Percentiles rank a stretch among this genome's conserved stretches.
phyloP scores from a whole-genome alignment of 2,888 invertebrate species.

The Serripes groenlandicus region DNA sequence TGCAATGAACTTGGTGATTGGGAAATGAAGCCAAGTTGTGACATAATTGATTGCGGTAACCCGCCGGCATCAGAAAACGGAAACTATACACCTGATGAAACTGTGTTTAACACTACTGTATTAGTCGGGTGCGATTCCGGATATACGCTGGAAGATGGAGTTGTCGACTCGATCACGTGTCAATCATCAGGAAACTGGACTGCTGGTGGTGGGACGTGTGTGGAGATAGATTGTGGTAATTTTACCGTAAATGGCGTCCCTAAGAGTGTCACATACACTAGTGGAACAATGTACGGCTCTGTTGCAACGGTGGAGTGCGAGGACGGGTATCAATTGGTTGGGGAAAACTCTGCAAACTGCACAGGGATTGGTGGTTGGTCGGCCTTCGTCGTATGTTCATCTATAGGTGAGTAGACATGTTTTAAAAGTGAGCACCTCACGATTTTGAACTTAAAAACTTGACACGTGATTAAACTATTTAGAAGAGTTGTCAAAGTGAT shows the following conservation, averaged over 20 bases:
- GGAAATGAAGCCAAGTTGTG: background rate
- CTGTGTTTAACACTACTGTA: slow-evolving; percentile 2
- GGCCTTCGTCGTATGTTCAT: background rate
- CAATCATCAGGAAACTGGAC: slow-evolving; percentile 1
- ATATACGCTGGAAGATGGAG: background rate
- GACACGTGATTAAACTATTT: too few relatives aligned
- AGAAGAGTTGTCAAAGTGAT: too few relatives aligned
- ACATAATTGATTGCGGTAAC: background rate
- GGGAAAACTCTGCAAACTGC: background rate
- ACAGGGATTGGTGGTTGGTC: background rate
- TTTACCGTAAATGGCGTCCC: background rate
- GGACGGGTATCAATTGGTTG: background rate
- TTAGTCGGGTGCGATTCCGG: background rate
- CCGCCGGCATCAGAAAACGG: background rate
- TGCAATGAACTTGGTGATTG: slow-evolving; percentile 18
- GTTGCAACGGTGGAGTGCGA: slow-evolving; percentile 14
- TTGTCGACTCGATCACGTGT: background rate
- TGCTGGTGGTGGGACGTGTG: background rate
- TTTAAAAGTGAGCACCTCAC: too few relatives aligned
- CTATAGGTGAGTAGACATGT: slow-evolving; percentile 10
- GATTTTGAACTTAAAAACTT: too few relatives aligned
- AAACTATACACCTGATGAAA: background rate
- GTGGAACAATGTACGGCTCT: slow-evolving; percentile 4
- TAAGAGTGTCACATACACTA: background rate
- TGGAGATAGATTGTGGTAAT: background rate